Evolutionary conservation across 2,888 invertebrate species (phyloP), one percentile per base, ranked within the genome.

Genomic region (Apodemia mormo): DNA sequence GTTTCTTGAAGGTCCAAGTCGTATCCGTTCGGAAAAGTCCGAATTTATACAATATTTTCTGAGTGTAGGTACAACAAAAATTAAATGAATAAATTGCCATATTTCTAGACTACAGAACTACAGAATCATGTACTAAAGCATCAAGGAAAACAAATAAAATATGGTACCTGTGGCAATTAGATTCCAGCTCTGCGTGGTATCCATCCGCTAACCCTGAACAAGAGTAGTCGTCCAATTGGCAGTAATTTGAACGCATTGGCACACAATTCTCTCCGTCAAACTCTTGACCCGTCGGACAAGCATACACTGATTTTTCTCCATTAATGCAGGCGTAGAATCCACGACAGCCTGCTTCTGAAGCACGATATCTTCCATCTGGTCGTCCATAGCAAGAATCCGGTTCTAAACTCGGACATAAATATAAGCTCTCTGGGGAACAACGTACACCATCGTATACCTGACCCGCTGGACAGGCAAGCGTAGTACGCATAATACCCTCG

Each of bases 181-280:
- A 91, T 70, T 92, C 87, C 10, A 90, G 77, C 77, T 95, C 95
- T 0, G 93, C 87, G 76, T 95, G 94, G 78, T 95, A 95, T 1
- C 95, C 95, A 76, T 95, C 93, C 2, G 89, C 76, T 70, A 93
- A 90, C 0, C 89, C 90, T 5, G 84, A 79, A 79, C 95, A 95
- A 14, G 93, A 91, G 76, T 85, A 85, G 75, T 94, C 90, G 4
- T 87, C 85, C 2, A 78, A 76, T 9, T 87, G 82, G 74, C 94
- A 94, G 5, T 82, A 74, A 7, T 84, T 85, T 8, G 86, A 81
- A 4, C 80, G 77, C 29, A 84, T 78, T 5, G 83, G 82, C n/a
- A 92, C 93, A 79, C 95, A 95, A 2, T 85, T 82, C 72, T 94
- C 94, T 1, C 94, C 94, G 81, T 95, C 94, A 81, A 95, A 95